phyloP scores from a whole-genome alignment of 2,888 invertebrate species.

The Melipona beecheii region DNA sequence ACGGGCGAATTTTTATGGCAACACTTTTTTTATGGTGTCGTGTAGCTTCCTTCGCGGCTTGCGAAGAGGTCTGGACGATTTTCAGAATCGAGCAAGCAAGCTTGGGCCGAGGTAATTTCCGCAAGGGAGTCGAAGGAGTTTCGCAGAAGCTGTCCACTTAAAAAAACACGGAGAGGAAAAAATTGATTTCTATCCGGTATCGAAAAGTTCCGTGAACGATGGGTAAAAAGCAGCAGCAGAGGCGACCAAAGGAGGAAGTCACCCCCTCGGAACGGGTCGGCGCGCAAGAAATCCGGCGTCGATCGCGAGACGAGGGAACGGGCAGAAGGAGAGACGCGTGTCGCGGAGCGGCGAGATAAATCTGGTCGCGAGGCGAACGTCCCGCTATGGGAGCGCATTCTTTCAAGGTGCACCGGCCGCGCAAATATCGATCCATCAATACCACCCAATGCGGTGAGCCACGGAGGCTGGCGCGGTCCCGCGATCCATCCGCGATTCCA shows the following conservation, averaged over 20 bases:
- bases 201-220: neutral
- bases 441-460: slow-evolving; percentile 52
- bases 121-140: too few species aligned
- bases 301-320: neutral
- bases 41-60: slow-evolving; percentile 33
- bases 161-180: too few species aligned
- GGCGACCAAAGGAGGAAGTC: neutral
- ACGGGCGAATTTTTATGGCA: slow-evolving; percentile 7
- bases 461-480: slow-evolving; percentile 11
- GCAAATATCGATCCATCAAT: slow-evolving; percentile 63
- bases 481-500: slow-evolving; percentile 18
- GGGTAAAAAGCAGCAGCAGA: neutral
- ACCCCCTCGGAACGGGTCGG: neutral
- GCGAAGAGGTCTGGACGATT: slow-evolving; percentile 27
- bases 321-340: neutral
- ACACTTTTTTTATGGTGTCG: neutral
- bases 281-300: neutral
- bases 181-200: neutral
- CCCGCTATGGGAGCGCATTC: slow-evolving; percentile 43
- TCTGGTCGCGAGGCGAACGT: slow-evolving; percentile 30
- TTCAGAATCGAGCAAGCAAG: neutral
- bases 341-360: slow-evolving; percentile 38
- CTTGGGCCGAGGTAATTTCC: too few species aligned
- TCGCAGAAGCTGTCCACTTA: too few species aligned
- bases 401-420: slow-evolving; percentile 32